Conservation (phyloP, 2,888 invertebrate species). For the Lapara coniferarum region DNA sequence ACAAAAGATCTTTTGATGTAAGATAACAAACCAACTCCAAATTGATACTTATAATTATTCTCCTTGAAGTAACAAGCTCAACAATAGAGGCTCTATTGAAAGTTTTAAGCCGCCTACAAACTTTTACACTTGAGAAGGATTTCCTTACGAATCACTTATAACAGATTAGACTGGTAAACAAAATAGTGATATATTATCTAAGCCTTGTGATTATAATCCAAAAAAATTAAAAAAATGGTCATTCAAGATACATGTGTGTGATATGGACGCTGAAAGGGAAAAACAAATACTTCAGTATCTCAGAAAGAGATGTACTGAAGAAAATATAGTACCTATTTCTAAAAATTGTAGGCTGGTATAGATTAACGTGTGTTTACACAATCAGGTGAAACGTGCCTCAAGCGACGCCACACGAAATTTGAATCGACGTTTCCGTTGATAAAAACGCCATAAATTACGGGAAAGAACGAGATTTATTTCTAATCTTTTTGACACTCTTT, state of each 20-base stretch:
- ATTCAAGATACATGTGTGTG: too few species aligned
- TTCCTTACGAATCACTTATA: neutral
- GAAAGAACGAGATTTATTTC: constrained; percentile 23
- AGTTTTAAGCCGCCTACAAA: constrained; percentile 3
- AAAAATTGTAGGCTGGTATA: neutral
- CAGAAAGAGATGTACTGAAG: too few species aligned
- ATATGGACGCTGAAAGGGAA: too few species aligned
- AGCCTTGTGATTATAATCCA: too few species aligned
- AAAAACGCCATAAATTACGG: constrained; percentile 38
- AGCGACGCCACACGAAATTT: constrained; percentile 38
- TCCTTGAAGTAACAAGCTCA: neutral
- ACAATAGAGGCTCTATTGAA: neutral
- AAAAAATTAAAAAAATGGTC: too few species aligned
- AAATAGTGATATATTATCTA: too few species aligned
- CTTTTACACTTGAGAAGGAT: neutral
- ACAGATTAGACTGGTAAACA: neutral
- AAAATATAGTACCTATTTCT: too few species aligned
- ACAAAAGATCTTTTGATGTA: neutral
- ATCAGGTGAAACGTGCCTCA: constrained; percentile 35
- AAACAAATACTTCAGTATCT: too few species aligned
- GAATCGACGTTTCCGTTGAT: constrained; percentile 43
- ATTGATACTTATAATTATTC: neutral
- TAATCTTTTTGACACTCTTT: constrained; percentile 19
- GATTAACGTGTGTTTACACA: constrained; percentile 31
- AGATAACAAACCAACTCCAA: neutral